Base-by-base conservation (phyloP, 2,113 vertebrate species). In the Epinephelus fuscoguttatus region DNA sequence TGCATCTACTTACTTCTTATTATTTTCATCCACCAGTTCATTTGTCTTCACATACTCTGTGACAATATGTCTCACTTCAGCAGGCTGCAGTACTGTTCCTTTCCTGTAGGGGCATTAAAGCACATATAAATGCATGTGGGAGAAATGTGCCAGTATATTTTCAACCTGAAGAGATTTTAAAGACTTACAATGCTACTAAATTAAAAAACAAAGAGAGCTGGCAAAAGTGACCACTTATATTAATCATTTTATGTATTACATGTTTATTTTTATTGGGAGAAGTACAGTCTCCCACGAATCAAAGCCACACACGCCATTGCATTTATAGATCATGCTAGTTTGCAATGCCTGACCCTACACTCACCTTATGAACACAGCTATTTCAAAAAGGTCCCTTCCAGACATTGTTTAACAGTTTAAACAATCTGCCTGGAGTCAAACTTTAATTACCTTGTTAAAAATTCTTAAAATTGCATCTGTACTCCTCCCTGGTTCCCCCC, bases 11-110 rank as follows among this genome's bases (percentile, higher is more conserved):
- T 90, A 99, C 98, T 98, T 99, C 75, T 97, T 98, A 90, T 99
- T 98, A 70, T 92, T 90, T 80, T 95, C 93, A 91, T 98, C 94
- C 66, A 99, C 97, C 70, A 99, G 70, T 66, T 97, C 95, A 0
- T 99, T 98, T 23, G 62, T 94, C 94, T 99, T 99, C 77, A 97
- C 97, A 0, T 98, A 99, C 59, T 96, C 95, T 40, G 97, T 95
- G 92, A 99, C 64, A 27, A 96, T 83, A 13, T 78, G 94, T 91
- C 97, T 96, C 83, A 99, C 97, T 75, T 99, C 98, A 0, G 85
- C 86, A 45, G 95, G 93, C 8, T 96, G 95, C 10, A 99, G 94
- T 27, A 95, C 11, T 40, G 95, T 89, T 78, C 98, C 98, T 94
- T 98, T 99, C 87, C 98, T 99, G 82, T 49, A 68, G 69, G 53